Base-by-base conservation (phyloP, 2,888 invertebrate genomes). In the Tinea pellionella region DNA sequence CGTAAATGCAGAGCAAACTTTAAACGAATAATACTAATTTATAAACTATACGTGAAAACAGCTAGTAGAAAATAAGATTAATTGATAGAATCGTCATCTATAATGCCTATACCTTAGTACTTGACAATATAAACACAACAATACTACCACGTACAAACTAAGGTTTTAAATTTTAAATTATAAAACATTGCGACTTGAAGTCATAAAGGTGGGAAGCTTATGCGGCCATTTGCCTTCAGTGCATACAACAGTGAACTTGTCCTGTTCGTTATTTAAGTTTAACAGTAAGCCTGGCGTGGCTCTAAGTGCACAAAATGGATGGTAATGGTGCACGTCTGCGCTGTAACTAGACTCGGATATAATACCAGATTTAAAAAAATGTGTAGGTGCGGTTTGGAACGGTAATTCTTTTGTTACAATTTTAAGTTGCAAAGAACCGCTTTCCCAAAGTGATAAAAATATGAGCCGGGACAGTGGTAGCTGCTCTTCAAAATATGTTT, bases 301-400 rank as follows among this genome's bases (percentile, higher is more conserved):
- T 58, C 64, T 71, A 70, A 74, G 73, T 74, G 74, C 72, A 69
- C 66, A 65, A 68, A 71, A 68, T 73, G 71, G 71, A 70, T 66
- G 69, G 65, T 74, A 73, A 71, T 69, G 67, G 71, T 61, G 16
- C 55, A 55, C 55, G 55, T 55, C 55, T 55, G 55, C 29, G 19
- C 19, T n/a, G 55, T 55, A 18, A 55, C 55, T 9, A 55, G 7
- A 55, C 55, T 47, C 11, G 11, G 13, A 55, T 18, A 13, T 47
- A 9, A 9, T 13, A 15, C 47, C 13, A 15, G 9, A 8, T 8
- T 47, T 4, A 8, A 18, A 47, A 47, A 47, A 47, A 18, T 16
- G n/a, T 47, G 9, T 47, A 13, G 42, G 12, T 42, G 42, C 8
- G 8, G 2, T 42, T 42, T 42, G 42, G 2, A 4, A 42, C 2